These are phyloP conservation scores for Drosophila nr. medialis DNA, from an alignment of 2,888 invertebrate species.

Conservation along the genomic window DNA sequence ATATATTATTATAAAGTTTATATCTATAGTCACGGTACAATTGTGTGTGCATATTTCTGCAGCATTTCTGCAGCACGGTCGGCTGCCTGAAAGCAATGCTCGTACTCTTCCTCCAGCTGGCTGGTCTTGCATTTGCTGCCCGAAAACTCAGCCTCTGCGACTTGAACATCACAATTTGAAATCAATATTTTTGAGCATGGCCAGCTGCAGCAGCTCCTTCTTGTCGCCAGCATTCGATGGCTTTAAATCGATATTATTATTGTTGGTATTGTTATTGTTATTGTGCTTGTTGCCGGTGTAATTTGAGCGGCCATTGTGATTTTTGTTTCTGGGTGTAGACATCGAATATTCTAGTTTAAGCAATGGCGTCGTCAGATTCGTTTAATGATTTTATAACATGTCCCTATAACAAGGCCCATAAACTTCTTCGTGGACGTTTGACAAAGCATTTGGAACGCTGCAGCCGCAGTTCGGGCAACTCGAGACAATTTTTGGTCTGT, in stretches of 20 bases:
- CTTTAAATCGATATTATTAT: conserved; percentile 47
- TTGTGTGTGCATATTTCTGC: conserved; percentile 71
- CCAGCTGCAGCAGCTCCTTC: conserved; percentile 78
- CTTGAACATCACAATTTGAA: conserved; percentile 81
- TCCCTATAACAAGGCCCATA: too few species aligned
- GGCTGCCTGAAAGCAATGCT: conserved; percentile 74
- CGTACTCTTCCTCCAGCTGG: conserved; percentile 62
- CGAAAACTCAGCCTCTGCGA: conserved; percentile 5
- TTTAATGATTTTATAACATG: too few species aligned
- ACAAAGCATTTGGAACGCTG: too few species aligned
- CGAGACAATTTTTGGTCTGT: too few species aligned
- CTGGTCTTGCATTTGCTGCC: conserved; percentile 12
- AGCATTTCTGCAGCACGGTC: conserved; percentile 77
- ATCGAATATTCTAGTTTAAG: too few species aligned
- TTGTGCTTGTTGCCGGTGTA: conserved; percentile 31
- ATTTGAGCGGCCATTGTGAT: too few species aligned
- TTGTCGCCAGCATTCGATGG: conserved; percentile 30
- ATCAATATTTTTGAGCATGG: too few species aligned
- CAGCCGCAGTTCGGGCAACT: too few species aligned
- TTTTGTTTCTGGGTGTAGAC: too few species aligned
- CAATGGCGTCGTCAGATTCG: too few species aligned
- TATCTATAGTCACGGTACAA: conserved; percentile 18
- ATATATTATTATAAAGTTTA: conserved; percentile 12
- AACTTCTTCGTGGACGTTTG: too few species aligned
- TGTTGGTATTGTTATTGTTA: conserved; percentile 62